Percentiles rank a stretch among this genome's conserved stretches.
phyloP scores from a whole-genome alignment of 2,888 invertebrate species.

The Ormyrus rosae region DNA sequence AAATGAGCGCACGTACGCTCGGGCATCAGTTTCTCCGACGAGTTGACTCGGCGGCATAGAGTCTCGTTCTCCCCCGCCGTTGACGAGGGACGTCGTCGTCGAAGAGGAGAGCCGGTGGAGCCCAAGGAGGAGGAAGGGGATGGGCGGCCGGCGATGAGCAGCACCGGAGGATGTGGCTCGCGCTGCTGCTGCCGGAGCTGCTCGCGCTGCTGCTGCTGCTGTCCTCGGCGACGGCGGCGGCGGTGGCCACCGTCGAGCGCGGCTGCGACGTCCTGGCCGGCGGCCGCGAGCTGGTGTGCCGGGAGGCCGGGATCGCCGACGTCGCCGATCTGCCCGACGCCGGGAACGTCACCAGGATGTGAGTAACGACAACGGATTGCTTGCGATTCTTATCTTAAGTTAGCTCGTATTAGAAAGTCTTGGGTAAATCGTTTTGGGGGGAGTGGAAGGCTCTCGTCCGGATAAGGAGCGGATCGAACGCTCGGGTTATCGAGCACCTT shows the following conservation, averaged over 20 bases:
- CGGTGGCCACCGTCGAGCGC: neutral
- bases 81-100: no score
- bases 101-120: no score
- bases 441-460: neutral
- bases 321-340: conserved; percentile 7
- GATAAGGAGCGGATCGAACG: neutral
- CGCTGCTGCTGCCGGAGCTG: conserved; percentile 3
- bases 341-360: conserved; percentile 51
- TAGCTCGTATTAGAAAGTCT: neutral
- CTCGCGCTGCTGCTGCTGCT: neutral
- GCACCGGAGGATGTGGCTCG: conserved; percentile 53
- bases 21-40: no score
- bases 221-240: neutral
- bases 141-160: conserved; percentile 30
- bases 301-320: conserved; percentile 17
- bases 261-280: conserved; percentile 30
- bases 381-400: neutral
- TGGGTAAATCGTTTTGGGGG: neutral
- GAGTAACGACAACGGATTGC: conserved; percentile 11
- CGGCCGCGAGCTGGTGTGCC: conserved; percentile 39
- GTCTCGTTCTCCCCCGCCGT: no score
- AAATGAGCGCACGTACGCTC: no score
- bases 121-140: conserved; percentile 35
- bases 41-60: no score
- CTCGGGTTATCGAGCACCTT: neutral